Evolutionary conservation across 2,888 invertebrate genomes (phyloP), one percentile per base, ranked within the genome.

Genomic region (Heliconius hortense): DNA sequence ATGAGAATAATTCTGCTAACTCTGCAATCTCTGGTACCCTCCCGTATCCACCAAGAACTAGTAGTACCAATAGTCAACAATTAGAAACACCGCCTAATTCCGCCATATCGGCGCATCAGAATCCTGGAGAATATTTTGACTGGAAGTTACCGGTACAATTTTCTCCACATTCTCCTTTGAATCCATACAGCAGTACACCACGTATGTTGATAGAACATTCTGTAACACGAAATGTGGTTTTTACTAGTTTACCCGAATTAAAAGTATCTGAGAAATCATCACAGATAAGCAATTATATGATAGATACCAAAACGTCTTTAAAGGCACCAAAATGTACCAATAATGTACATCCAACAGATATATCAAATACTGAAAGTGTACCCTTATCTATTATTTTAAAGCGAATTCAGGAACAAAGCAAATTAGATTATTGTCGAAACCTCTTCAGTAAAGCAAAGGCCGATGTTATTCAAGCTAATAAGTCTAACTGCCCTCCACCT

Each of bases 331-430:
- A 24, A 28, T 64, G 59, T 60, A 63, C 68, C 63, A 48, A 56
- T 13, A 53, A 48, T 60, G 21, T 59, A 39, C 59, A 71, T 1
- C 66, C 53, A 13, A 53, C 39, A 62, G 71, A 74, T 67, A 28
- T 24, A n/a, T 18, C 68, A 2, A 64, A 26, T 82, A 1, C 56
- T 15, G 78, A 82, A 8, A 78, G 77, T 0, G 11, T 88, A 1
- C 76, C 88, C 0, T 82, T 91, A 3, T 85, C 88, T 11, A 85
- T 89, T 74, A 78, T 92, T 53, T 75, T 91, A n/a, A 83, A 74
- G 28, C 82, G 81, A 66, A 87, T 91, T 1, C 83, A 89, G 53
- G 78, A 83, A 59, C 85, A 85, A 2, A 89, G 83, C 70, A 82
- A 81, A 1, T 53, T 85, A 15, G 81, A 86, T 63, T 79, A 79